A percentile compares a stretch with the other conserved stretches of the same genome.
Evolutionary conservation across 92 coral and sea anemone genomes (phyloP).

Genomic region (Parazoanthus darwini): DNA sequence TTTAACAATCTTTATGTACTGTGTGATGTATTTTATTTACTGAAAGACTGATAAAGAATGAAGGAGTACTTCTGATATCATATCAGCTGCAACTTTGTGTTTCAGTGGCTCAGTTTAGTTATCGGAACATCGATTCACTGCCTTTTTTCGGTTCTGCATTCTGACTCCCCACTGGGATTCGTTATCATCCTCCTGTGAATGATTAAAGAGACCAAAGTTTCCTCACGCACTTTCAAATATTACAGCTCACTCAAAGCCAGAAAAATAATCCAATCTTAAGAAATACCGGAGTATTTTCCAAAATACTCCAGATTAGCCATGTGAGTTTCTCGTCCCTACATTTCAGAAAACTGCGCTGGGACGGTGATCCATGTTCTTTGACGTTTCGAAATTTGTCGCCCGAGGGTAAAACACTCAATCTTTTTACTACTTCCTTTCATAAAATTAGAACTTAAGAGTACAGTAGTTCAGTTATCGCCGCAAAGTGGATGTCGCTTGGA

Average conservation of each 20-base stretch:
- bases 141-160: not conserved
- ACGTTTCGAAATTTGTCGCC: constrained; percentile 5
- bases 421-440: not conserved
- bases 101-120: not conserved
- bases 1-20: not conserved
- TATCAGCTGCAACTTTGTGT: not conserved
- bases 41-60: not conserved
- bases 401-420: not conserved
- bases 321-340: not conserved
- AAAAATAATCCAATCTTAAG: not conserved
- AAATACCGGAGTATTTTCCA: not conserved
- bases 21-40: not conserved
- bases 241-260: not conserved
- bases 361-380: not conserved
- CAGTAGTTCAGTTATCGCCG: not conserved
- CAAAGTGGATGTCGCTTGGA: constrained; percentile 4
- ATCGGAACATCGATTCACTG: not conserved
- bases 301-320: not conserved
- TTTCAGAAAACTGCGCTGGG: not conserved
- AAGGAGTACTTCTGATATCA: not conserved
- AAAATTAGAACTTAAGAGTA: not conserved
- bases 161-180: not conserved
- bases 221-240: constrained; percentile 8
- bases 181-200: not conserved
- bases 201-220: not conserved